phyloP scores from a whole-genome alignment of 2,797 vertebrate species.

The Bryconaethiops microstoma region DNA sequence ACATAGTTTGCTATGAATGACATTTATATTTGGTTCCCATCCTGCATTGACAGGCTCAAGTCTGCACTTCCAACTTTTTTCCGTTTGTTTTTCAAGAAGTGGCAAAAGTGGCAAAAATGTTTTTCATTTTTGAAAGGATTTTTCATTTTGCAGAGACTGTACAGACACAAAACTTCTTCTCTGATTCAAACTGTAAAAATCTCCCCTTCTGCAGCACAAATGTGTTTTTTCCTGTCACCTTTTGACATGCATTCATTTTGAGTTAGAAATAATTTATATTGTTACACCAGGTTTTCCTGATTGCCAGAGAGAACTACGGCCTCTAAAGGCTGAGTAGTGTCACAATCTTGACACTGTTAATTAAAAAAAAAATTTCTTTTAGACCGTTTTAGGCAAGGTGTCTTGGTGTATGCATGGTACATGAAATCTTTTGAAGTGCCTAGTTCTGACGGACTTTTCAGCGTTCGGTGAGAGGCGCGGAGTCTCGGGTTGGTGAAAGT shows the following conservation, averaged over 20 bases:
- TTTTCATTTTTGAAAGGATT: too few species aligned
- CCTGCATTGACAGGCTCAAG: background rate
- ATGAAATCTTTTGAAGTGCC: conserved; percentile 8
- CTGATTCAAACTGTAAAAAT: background rate
- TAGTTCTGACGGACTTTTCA: background rate
- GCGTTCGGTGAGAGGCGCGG: conserved; percentile 4
- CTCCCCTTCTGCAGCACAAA: background rate
- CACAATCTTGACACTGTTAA: background rate
- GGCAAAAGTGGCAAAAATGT: too few species aligned
- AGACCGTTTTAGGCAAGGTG: background rate
- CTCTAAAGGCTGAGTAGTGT: background rate
- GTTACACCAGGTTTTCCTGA: background rate
- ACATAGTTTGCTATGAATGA: background rate
- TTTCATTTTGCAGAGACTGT: too few species aligned
- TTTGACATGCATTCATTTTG: too few species aligned
- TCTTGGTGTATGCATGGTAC: background rate
- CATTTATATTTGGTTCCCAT: background rate
- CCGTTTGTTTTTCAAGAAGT: too few species aligned
- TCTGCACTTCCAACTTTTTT: background rate
- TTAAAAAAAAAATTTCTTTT: background rate
- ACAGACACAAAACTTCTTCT: too few species aligned
- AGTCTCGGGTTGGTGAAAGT: conserved; percentile 2
- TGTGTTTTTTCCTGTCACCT: too few species aligned
- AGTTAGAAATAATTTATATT: too few species aligned
- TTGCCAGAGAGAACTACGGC: background rate